Base-by-base conservation (phyloP, 2,797 vertebrate species). In the Eidolon dupreanum region DNA sequence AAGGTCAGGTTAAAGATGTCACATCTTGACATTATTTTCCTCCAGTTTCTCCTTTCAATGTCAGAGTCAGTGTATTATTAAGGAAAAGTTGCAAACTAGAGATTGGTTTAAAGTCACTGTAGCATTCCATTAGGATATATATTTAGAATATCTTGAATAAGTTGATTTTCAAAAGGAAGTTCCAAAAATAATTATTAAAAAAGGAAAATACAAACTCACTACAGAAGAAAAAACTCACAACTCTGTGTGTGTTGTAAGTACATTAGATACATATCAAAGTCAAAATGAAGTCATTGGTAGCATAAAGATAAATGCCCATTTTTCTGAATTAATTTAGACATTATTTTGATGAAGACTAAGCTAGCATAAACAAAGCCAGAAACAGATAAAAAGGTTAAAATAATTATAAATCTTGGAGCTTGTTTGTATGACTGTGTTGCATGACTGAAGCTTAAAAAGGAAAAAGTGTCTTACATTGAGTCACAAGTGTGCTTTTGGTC, bases 311-410 rank as follows among this genome's bases (percentile, higher is more conserved):
- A 98, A 97, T 96, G 95, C 92, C 96, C 96, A 97, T 98, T 98
- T 98, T 98, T 98, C 97, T 98, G 97, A 97, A 98, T 98, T 98
- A 98, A 98, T 98, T 98, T 98, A 97, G 97, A 98, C 94, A 97
- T 98, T 88, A 49, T 98, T 98, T 98, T 98, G 97, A 98, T 97
- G 97, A 96, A 96, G 96, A 97, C 84, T 73, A 79, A 97, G 92
- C 94, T 97, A 97, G 95, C 96, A 93, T 98, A 98, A 98, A 98
- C 97, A 98, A 98, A 94, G 97, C 49, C 59, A 98, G 98, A 97
- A 97, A 97, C 61, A 24, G 96, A 96, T 28, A 95, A 96, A 97
- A 98, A 98, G 95, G 96, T 97, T 97, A 98, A 98, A 97, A 91
- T 98, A 97, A 97, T 97, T 41, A 77, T 87, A 98, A 98, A 98